Evolutionary conservation across 2,113 vertebrate species (phyloP).

Genomic region (Uropsilus gracilis): DNA sequence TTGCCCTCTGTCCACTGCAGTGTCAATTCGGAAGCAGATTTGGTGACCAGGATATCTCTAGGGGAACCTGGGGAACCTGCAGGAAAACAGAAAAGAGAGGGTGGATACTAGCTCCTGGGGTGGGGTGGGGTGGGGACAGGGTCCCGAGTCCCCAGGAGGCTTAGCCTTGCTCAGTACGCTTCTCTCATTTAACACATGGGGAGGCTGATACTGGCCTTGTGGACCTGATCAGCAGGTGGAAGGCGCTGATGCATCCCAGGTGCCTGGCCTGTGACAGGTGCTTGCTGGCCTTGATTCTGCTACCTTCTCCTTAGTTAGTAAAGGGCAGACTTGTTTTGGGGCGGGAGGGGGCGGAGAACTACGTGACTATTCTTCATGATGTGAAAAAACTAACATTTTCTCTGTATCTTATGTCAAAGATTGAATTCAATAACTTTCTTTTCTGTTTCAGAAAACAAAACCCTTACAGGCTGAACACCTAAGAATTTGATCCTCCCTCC

Average conservation of each 20-base stretch:
- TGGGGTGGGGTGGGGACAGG: too few relatives aligned
- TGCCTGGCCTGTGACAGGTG: fast-evolving
- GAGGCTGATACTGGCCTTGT: background rate
- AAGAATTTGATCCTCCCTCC: background rate
- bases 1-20: constrained; percentile 94
- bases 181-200: background rate
- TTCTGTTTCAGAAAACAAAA: background rate
- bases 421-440: background rate
- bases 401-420: background rate
- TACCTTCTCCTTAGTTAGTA: fast-evolving
- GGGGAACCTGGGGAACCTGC: constrained; percentile 94
- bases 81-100: background rate
- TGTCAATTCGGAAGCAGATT: constrained; percentile 90
- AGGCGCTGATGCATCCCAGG: fast-evolving
- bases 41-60: constrained; percentile 91
- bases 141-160: background rate
- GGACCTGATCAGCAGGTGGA: fast-evolving
- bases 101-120: background rate
- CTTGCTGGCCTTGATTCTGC: fast-evolving
- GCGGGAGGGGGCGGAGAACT: too few relatives aligned
- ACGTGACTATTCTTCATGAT: fast-evolving
- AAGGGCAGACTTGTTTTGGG: fast-evolving
- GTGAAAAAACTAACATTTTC: background rate
- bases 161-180: fast-evolving
- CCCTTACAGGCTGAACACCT: fast-evolving